Evolutionary conservation across 2,113 vertebrate species (phyloP).

Genomic region (Chaenogobius annularis): DNA sequence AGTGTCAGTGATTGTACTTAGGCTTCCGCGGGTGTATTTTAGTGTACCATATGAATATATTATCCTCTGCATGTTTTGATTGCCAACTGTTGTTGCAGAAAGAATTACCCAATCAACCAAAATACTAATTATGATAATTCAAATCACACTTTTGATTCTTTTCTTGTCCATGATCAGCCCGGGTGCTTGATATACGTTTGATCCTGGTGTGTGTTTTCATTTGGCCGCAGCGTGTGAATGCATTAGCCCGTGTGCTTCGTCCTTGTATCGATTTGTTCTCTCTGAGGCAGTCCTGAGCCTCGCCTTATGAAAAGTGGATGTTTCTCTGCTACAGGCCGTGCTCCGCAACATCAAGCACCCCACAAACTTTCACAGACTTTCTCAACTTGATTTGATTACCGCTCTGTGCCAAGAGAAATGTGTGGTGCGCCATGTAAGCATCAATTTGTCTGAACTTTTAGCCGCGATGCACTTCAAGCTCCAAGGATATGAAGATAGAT

Average conservation of each 20-base stretch:
- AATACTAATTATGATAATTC: no score
- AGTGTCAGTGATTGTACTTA: no score
- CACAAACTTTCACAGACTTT: background rate
- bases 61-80: no score
- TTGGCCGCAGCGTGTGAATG: constrained; percentile 41
- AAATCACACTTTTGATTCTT: no score
- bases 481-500: background rate
- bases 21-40: no score
- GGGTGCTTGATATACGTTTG: constrained; percentile 61
- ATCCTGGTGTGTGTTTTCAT: constrained; percentile 45
- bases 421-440: no score
- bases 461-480: background rate
- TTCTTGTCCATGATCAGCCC: background rate
- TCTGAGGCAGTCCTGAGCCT: constrained; percentile 24
- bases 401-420: background rate
- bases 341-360: constrained; percentile 8
- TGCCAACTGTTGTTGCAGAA: no score
- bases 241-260: constrained; percentile 31
- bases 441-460: background rate
- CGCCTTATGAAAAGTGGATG: constrained; percentile 24
- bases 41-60: no score
- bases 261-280: constrained; percentile 55
- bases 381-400: constrained; percentile 4
- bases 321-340: background rate
- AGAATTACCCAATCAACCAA: no score